Percentiles rank a stretch among this genome's conserved stretches.
Evolutionary conservation across 2,113 vertebrate genomes (phyloP).

Genomic region (Psittacara wagleri): DNA sequence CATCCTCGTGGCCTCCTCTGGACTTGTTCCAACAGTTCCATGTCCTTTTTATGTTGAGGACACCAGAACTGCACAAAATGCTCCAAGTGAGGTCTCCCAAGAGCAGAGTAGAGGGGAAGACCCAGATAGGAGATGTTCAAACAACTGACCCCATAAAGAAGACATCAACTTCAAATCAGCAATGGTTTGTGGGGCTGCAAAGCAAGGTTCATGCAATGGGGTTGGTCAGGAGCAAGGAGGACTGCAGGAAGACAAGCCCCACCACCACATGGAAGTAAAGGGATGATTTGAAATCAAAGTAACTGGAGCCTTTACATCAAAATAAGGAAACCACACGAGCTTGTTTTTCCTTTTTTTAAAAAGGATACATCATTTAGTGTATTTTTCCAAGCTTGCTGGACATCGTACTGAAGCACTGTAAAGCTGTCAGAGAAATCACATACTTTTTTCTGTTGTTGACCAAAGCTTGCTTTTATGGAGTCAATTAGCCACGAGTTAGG

Average conservation of each 20-base stretch:
- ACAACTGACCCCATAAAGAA: background rate
- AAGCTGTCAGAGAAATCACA: constrained; percentile 44
- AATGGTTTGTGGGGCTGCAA: background rate
- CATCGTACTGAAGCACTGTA: constrained; percentile 21
- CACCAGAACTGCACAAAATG: no score
- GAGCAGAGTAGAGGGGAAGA: background rate
- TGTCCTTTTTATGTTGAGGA: no score
- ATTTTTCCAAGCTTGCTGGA: constrained; percentile 36
- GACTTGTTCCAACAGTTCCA: no score
- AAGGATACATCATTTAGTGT: background rate
- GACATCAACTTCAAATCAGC: rapidly evolving
- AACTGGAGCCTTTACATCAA: background rate
- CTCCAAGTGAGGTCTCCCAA: no score
- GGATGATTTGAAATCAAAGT: background rate
- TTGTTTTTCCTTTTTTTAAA: background rate
- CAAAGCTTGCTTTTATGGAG: constrained; percentile 47
- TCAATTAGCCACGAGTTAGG: constrained; percentile 50
- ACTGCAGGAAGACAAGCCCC: background rate
- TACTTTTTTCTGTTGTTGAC: constrained; percentile 19
- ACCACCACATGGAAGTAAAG: background rate
- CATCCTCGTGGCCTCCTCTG: no score
- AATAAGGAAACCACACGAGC: background rate
- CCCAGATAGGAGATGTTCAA: background rate
- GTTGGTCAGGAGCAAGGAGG: background rate
- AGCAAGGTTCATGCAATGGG: background rate